Evolutionary conservation across 37 sponge, comb jelly and placozoan species (phyloP), one percentile per base, ranked within the genome.

Genomic region (Oopsacas minuta): DNA sequence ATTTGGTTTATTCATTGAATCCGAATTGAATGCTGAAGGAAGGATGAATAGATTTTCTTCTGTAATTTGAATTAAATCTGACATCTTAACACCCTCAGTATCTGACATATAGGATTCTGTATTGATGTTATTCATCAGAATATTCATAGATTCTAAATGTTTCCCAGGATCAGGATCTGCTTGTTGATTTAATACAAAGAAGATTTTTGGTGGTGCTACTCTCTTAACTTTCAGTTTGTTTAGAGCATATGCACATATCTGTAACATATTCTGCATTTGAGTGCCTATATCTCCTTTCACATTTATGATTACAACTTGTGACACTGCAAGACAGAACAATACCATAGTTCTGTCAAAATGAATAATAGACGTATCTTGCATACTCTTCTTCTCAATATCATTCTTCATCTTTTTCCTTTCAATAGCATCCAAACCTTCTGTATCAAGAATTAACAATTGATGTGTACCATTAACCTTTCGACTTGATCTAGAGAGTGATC

Each of bases 331-430:
- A n/a, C 75, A 61, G 75, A 61, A 61, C 28, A 61, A n/a, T 5
- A 61, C 75, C 75, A 61, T 61, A 5, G 75, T 61, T 12, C 75
- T 61, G 30, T 61, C 75, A 61, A 61, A 61, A 61, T 61, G 75
- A 34, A 61, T 61, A 25, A 61, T 61, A 61, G 75, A 61, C 7
- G 75, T 61, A 34, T 61, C 75, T 61, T n/a, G 22, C 5, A 61
- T 61, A n/a, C 22, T 61, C 7, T 12, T 34, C 28, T 34, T 61
- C 75, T 61, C 75, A 46, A 17, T 46, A 46, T 46, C 51, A 22
- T 46, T 12, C 12, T 22, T 12, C 17, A 17, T 46, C 17, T 46
- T 46, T 46, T 17, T 17, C 17, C 51, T 46, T 46, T 46, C 51
- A 61, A 61, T 61, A 34, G 75, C 75, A 61, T 61, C 75, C 22